These are phyloP conservation scores for Trichopria drosophilae DNA, from an alignment of 2,888 invertebrate species.

Conservation along the genomic window DNA sequence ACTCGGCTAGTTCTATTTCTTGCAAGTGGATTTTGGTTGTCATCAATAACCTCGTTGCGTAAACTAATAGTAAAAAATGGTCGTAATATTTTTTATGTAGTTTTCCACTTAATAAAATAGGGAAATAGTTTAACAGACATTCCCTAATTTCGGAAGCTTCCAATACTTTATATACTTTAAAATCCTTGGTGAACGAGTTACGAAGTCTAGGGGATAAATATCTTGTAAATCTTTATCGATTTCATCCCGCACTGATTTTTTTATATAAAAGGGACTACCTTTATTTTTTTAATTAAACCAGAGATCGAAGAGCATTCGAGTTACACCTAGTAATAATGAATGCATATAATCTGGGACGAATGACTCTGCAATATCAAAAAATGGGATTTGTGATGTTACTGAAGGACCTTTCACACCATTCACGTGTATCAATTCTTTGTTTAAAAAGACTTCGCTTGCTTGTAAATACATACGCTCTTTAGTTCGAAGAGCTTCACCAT, in stretches of 20 bases:
- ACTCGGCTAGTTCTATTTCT: slow-evolving; percentile 6
- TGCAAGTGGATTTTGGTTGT: slow-evolving; percentile 1
- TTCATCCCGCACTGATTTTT: not conserved
- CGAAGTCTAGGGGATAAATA: not conserved
- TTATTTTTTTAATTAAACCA: slow-evolving; percentile 5
- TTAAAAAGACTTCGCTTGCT: too few species aligned
- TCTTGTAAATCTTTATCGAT: not conserved
- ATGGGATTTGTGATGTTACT: too few species aligned
- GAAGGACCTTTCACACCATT: not conserved
- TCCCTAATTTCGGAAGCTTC: slow-evolving; percentile 18
- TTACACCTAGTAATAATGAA: too few species aligned
- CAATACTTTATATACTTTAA: slow-evolving; percentile 4
- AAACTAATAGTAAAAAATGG: slow-evolving; percentile 12
- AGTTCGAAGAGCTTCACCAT: not conserved
- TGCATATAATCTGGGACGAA: too few species aligned
- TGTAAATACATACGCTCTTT: slow-evolving; percentile 6
- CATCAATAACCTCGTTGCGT: slow-evolving; percentile 2
- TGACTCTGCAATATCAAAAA: too few species aligned
- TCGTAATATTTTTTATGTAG: slow-evolving; percentile 8
- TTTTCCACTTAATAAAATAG: slow-evolving; percentile 12
- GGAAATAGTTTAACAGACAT: slow-evolving; percentile 10
- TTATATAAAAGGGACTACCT: slow-evolving; percentile 4
- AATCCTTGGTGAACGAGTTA: slow-evolving; percentile 7
- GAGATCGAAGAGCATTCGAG: too few species aligned
- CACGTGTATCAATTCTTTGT: too few species aligned